phyloP scores from a whole-genome alignment of 2,888 invertebrate species.

The Diarsia rubi region DNA sequence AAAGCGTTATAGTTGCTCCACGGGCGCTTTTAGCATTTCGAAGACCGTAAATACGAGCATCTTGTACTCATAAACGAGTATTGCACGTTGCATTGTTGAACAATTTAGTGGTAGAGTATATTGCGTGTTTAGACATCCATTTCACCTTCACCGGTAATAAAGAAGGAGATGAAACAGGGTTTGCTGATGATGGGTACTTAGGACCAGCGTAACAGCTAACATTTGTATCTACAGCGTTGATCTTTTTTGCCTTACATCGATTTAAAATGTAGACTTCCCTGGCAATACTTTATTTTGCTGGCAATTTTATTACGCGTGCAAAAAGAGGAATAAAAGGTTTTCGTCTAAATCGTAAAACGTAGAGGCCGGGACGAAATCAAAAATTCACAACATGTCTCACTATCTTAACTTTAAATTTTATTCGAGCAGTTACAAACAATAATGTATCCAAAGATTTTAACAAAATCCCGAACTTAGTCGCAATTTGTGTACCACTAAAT shows the following conservation, averaged over 20 bases:
- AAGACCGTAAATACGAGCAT: conserved; percentile 82
- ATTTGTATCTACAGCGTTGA: conserved; percentile 12
- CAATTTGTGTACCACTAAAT: conserved; percentile 54
- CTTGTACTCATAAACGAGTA: conserved; percentile 79
- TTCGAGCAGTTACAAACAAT: conserved; percentile 12
- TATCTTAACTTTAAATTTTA: conserved; percentile 14
- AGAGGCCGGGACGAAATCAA: neutral
- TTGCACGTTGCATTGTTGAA: conserved; percentile 72
- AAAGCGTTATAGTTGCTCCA: conserved; percentile 85
- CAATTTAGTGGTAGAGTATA: conserved; percentile 61
- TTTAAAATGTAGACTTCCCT: neutral
- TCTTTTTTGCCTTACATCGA: conserved; percentile 25
- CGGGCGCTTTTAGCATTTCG: conserved; percentile 80
- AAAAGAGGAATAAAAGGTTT: neutral
- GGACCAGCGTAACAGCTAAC: conserved; percentile 1
- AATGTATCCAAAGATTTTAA: conserved; percentile 34
- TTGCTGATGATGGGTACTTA: conserved; percentile 40
- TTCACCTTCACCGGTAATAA: conserved; percentile 45
- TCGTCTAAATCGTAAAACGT: neutral
- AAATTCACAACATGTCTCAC: neutral
- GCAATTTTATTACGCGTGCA: neutral
- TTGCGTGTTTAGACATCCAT: conserved; percentile 51
- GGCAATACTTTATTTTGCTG: neutral
- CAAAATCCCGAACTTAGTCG: conserved; percentile 39
- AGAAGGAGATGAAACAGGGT: conserved; percentile 46